Percentiles rank a stretch among this genome's conserved stretches.
phyloP scores from a whole-genome alignment of 2,113 vertebrate species.

The Antechinus stuartii region DNA sequence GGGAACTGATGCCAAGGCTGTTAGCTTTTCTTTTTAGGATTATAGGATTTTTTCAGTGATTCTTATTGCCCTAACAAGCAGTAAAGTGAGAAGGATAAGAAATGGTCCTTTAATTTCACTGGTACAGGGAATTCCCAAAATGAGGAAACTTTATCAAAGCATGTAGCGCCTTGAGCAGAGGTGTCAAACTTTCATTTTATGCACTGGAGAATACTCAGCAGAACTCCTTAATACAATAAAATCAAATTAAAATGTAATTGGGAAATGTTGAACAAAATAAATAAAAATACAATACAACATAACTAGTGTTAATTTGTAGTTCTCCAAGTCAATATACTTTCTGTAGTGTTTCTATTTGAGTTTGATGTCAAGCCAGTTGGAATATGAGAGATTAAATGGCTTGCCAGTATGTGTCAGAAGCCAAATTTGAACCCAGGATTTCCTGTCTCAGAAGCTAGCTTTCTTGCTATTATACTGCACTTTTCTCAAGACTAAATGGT shows the following conservation, averaged over 20 bases:
- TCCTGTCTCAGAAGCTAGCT: background rate
- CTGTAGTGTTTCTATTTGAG: background rate
- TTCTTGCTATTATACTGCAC: background rate
- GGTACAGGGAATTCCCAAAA: background rate
- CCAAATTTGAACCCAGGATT: background rate
- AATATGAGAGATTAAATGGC: background rate
- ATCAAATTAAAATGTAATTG: background rate
- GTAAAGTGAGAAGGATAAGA: background rate
- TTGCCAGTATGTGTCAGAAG: background rate
- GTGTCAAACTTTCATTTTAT: background rate
- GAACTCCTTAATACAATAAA: background rate
- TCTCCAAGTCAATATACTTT: background rate
- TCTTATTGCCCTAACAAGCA: background rate
- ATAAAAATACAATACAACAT: background rate
- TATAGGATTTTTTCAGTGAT: background rate
- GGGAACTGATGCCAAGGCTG: background rate
- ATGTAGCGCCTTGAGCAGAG: background rate
- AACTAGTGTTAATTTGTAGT: background rate
- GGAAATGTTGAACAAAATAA: background rate
- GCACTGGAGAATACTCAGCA: background rate
- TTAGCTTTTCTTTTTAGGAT: background rate
- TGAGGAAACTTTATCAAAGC: background rate
- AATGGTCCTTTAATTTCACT: background rate
- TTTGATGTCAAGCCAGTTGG: background rate
- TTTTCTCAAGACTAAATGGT: background rate